phyloP scores from a whole-genome alignment of 2,888 invertebrate genomes.

The Pammene fasciana region DNA sequence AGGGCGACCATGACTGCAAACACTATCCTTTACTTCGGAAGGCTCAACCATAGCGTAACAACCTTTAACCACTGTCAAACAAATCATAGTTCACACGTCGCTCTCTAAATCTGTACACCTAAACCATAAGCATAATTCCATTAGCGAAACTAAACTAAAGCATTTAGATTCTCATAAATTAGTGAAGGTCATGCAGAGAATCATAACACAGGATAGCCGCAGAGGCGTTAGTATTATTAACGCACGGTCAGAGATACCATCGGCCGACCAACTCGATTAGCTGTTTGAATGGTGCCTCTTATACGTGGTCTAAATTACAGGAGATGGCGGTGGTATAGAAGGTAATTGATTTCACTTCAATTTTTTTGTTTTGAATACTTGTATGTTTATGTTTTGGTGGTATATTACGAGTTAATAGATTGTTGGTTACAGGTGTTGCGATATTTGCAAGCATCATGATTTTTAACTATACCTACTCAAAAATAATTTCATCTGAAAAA shows the following conservation, averaged over 20 bases:
- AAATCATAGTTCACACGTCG: too few relatives aligned
- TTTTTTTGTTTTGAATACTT: too few relatives aligned
- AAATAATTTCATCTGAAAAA: too few relatives aligned
- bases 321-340: constrained; percentile 42
- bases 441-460: too few relatives aligned
- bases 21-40: too few relatives aligned
- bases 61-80: too few relatives aligned
- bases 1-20: too few relatives aligned
- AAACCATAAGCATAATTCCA: background rate
- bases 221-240: constrained; percentile 77
- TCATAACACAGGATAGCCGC: constrained; percentile 43
- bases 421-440: too few relatives aligned
- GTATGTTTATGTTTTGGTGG: constrained; percentile 42
- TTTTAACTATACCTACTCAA: too few relatives aligned
- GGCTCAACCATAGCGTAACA: too few relatives aligned
- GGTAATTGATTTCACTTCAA: background rate
- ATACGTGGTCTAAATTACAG: constrained; percentile 49
- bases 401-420: too few relatives aligned
- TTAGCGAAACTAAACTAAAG: background rate
- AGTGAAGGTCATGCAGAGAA: constrained; percentile 26
- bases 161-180: constrained; percentile 17
- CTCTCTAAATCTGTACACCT: background rate
- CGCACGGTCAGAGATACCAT: constrained; percentile 79
- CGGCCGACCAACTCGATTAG: constrained; percentile 83
- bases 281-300: constrained; percentile 68